Conservation (phyloP, 2,113 vertebrate genomes). For the Myxocyprinus asiaticus region DNA sequence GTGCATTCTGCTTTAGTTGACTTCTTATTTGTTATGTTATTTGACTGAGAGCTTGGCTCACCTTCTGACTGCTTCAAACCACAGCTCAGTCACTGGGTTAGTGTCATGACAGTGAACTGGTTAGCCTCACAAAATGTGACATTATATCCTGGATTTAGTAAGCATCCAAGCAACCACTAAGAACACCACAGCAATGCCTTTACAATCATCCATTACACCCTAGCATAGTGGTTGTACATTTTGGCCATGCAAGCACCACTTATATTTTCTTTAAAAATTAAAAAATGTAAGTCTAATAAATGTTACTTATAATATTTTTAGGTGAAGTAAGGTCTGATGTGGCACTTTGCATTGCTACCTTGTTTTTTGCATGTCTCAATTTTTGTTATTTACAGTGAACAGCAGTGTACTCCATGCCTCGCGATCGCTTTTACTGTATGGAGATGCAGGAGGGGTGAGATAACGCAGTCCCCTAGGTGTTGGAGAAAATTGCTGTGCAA, state of each 20-base stretch:
- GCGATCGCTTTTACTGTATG: background rate
- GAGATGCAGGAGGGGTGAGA: constrained; percentile 13
- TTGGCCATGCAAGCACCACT: too few species aligned
- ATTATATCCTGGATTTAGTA: constrained; percentile 51
- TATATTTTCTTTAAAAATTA: too few species aligned
- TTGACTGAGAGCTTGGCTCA: background rate
- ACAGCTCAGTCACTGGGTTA: background rate
- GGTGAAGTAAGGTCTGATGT: background rate
- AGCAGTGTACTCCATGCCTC: background rate
- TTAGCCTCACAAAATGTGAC: constrained; percentile 52
- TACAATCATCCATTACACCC: too few species aligned
- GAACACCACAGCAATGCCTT: too few species aligned
- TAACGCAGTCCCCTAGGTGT: constrained; percentile 1
- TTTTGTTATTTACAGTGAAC: background rate
- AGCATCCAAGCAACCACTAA: too few species aligned
- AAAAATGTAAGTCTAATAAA: too few species aligned
- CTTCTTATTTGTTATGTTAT: background rate
- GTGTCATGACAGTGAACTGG: background rate
- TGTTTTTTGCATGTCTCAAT: background rate
- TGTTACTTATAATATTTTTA: too few species aligned
- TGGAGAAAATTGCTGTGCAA: constrained; percentile 20
- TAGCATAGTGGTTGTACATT: too few species aligned
- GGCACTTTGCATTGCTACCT: background rate
- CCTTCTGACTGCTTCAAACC: background rate
- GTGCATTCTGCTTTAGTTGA: background rate